These are phyloP conservation scores for Auanema sp. DNA, from an alignment of 2,888 invertebrate species.

Conservation along the genomic window DNA sequence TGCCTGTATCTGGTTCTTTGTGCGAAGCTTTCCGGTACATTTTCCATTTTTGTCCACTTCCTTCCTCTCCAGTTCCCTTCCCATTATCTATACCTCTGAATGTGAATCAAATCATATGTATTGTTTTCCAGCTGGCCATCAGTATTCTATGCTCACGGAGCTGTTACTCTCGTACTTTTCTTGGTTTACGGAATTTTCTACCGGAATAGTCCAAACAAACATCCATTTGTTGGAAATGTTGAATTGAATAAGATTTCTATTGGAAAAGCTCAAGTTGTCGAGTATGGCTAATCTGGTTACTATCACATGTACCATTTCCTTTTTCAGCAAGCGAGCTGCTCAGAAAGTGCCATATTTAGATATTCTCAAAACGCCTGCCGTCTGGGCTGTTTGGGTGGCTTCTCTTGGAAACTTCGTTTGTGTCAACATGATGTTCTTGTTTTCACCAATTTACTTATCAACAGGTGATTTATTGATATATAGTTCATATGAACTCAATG, in stretches of 20 bases:
- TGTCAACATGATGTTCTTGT: constrained; percentile 63
- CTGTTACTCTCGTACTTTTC: constrained; percentile 53
- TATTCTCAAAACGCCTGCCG: constrained; percentile 53
- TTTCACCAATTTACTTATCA: constrained; percentile 54
- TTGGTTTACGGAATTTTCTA: constrained; percentile 55
- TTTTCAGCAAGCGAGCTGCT: constrained; percentile 51
- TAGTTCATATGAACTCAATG: background rate
- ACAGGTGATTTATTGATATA: constrained; percentile 14
- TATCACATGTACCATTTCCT: background rate
- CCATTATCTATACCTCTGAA: background rate
- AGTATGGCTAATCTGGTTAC: constrained; percentile 29
- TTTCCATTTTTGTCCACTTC: background rate
- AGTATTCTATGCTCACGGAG: constrained; percentile 59
- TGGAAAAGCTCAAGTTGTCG: constrained; percentile 49
- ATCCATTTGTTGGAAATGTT: constrained; percentile 60
- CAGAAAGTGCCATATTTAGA: constrained; percentile 52
- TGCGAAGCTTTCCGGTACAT: constrained; percentile 37
- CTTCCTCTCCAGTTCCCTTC: background rate
- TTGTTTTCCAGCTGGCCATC: constrained; percentile 51
- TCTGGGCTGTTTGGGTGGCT: constrained; percentile 63
- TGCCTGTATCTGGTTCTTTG: constrained; percentile 52
- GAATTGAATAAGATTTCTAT: constrained; percentile 60
- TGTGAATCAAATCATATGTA: background rate
- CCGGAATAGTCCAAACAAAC: constrained; percentile 56
- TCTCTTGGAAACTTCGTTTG: constrained; percentile 61